Evolutionary conservation across 2,113 vertebrate species (phyloP), one percentile per base, ranked within the genome.

Genomic region (Saguinus midas): DNA sequence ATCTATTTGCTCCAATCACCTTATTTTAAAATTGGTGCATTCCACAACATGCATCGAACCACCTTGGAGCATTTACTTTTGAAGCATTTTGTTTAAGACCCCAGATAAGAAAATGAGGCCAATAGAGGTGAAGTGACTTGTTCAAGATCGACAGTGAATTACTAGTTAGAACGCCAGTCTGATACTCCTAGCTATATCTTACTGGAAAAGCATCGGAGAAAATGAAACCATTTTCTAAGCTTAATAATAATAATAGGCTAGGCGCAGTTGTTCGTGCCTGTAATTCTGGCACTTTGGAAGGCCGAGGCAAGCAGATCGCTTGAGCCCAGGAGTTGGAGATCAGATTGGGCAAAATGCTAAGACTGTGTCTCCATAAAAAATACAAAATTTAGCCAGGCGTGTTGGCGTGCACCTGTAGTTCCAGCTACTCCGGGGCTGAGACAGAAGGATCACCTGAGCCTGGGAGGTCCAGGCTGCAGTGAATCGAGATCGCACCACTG

Each of bases 221-320:
- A 95, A 76, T n/a, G 25, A 92, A 97, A 66, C 58, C 45, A 80
- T 72, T 61, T 93, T 90, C 76, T 94, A 37, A 55, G 55, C 32
- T 95, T 82, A 75, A 90, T 82, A 79, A 76, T 72, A 76, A 43
- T 45, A 72, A 76, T 37, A 32, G 27, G 61, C 27, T 64, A 29
- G 27, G 61, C 2, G 27, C 29, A 29, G 61, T 12, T 5, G 61
- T 29, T 64, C 61, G 29, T 13, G 61, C 61, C 61, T 32, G 12
- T 64, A 64, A 64, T 64, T 27, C 61, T 64, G 61, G 61, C 61
- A 64, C 61, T 64, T 64, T 64, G 61, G 61, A 27, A 29, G 61
- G 61, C 61, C 25, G 5, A 64, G 27, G 61, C 61, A 29, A 27
- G 61, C 61, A 29, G 61, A 64, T 64, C 11, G 61, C 61, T 64